Base-by-base conservation (phyloP, 2,888 invertebrate genomes). In the Ochlodes sylvanus region DNA sequence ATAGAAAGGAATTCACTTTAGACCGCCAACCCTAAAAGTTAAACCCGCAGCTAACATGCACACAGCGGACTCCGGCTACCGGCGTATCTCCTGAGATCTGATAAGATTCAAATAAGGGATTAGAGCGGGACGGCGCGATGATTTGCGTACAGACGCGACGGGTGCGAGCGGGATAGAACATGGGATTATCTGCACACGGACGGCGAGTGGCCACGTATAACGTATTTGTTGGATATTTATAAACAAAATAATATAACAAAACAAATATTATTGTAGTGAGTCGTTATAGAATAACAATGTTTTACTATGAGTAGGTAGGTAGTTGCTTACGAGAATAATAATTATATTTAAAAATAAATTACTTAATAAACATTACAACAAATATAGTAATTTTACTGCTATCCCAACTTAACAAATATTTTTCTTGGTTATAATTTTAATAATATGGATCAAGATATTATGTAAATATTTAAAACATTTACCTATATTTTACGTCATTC, bases 41-140 rank as follows among this genome's bases (percentile, higher is more conserved):
- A 87, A 82, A 83, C 82, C 82, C 80, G 81, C 76, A 81, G 82
- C 85, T 73, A 73, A 89, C 90, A 89, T 85, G 83, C 85, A 84
- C 83, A 84, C 81, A 79, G 78, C 79, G 85, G 82, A 82, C 82
- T 79, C 77, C 84, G 82, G 85, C 89, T 88, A 87, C 88, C 87
- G 89, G 86, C 87, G 88, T 88, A 89, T 89, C 90, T 92, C 90
- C 87, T 83, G 91, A 90, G 92, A 93, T 93, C 93, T 92, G 93
- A 93, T 93, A 93, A 94, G 93, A 93, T 94, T 93, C 93, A 94
- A 94, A 94, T 94, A 94, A 93, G 92, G 93, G 93, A 93, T 94
- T 93, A 93, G 92, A 93, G 83, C 69, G 84, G 86, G 90, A 90
- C 80, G 82, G 73, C 76, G 75, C 77, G 83, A 88, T 91, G 92